Evolutionary conservation across 2,797 vertebrate species (phyloP), one percentile per base, ranked within the genome.

Genomic region (Pogoniulus pusillus): DNA sequence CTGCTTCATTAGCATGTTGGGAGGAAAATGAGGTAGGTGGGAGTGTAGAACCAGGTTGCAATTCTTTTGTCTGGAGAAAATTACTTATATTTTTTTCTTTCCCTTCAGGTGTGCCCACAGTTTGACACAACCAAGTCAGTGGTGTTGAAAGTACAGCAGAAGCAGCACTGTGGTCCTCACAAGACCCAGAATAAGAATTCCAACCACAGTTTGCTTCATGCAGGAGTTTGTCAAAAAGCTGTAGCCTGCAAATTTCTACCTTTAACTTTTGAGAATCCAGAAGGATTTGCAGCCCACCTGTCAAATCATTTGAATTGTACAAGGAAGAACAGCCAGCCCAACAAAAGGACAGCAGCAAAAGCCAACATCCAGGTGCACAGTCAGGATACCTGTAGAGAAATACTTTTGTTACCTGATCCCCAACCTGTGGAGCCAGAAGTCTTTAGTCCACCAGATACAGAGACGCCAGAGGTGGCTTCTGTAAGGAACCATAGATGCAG

Each of bases 41-140:
- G 10, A 8, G 26, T 35, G 9, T 18, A 84, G 57, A 86, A 86
- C 41, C 43, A 55, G 12, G n/a, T 19, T 34, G 32, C 12, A 12
- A 19, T 37, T 78, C 15, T 11, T 81, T 65, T 49, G 12, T 32
- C 34, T 53, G 35, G 27, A 47, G n/a, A 60, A 84, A 87, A 68
- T 4, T 22, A 10, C 26, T 57, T 26, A 1, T 2, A 23, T 58
- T 65, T 35, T 62, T 82, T n/a, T 75, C 35, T 93, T 82, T 68
- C 43, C 51, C 59, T 89, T 76, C 79, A 99, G 99, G 98, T 99
- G 9, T 97, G 89, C 62, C 98, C 98, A 72, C 97, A 99, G 57
- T 99, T 99, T 96, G 98, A 98, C 54, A 93, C 64, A 69, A 75
- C 79, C 10, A n/a, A 58, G 37, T 54, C 78, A 58, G 16, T 65